Evolutionary conservation across 2,797 vertebrate species (phyloP), one percentile per base, ranked within the genome.

Genomic region (Poecile montanus): DNA sequence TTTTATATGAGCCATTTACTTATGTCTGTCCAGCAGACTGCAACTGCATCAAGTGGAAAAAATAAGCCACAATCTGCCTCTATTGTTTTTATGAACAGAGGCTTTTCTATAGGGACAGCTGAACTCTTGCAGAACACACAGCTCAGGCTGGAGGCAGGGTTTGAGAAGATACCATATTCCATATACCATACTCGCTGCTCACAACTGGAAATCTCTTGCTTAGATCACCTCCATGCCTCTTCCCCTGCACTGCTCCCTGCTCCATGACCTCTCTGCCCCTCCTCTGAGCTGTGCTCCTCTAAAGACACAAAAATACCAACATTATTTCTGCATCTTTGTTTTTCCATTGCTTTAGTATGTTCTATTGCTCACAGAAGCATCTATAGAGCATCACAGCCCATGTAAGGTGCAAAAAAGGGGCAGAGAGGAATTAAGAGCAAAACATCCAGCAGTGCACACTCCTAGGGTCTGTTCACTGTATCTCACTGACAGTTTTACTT

Each of bases 391-490:
- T 17, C 36, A 32, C 18, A 63, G 74, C 9, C 54, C 25, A 56
- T 7, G 10, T 26, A 67, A 45, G 19, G 20, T 30, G 61, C 26
- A 32, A 58, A 38, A 61, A 80, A 25, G 29, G 22, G 42, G 11
- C n/a, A 92, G 42, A 65, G 26, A 57, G 9, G 11, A 76, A 53
- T 29, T 47, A 61, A 32, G 14, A 63, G 22, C 42, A 75, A 86
- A 80, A n/a, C 7, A 32, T 4, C 19, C 0, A 7, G 25, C 36
- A 63, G 6, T 7, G 18, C 2, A 17, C 1, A 9, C 27, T 44
- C n/a, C n/a, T 22, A 45, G 38, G 15, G 20, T 57, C 36, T 54
- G 16, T 60, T 77, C 44, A 16, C 48, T 66, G 48, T 19, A 53
- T 50, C 56, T 51, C 56, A 74, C 40, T 30, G 48, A 36, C n/a